Percentiles rank a stretch among this genome's conserved stretches.
Conservation (phyloP, 2,888 invertebrate species). For the Dioctria linearis region DNA sequence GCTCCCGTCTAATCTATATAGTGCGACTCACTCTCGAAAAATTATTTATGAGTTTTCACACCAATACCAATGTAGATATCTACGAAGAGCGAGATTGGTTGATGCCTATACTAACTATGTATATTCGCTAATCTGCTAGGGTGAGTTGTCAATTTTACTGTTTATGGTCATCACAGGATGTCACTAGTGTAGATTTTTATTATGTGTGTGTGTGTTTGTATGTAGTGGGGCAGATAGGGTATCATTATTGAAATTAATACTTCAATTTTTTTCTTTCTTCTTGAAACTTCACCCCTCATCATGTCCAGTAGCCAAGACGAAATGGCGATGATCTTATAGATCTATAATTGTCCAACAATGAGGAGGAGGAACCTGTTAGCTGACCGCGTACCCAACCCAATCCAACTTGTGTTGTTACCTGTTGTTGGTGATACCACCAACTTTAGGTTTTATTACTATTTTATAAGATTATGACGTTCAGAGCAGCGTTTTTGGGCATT, state of each 20-base stretch:
- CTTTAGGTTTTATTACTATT: conserved; percentile 29
- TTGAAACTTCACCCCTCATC: conserved; percentile 40
- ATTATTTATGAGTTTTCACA: conserved; percentile 48
- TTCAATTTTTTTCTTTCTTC: conserved; percentile 8
- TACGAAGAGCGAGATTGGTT: conserved; percentile 17
- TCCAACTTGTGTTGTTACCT: neutral
- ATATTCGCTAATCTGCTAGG: neutral
- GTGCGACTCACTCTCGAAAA: neutral
- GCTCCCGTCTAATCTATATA: no score
- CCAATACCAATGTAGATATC: conserved; percentile 22
- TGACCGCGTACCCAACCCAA: conserved; percentile 9
- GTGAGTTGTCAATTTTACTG: conserved; percentile 13
- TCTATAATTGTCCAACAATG: conserved; percentile 35
- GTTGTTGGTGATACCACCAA: neutral
- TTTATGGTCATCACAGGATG: conserved; percentile 27
- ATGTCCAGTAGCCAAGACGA: neutral
- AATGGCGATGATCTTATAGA: conserved; percentile 9
- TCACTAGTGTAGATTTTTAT: conserved; percentile 8
- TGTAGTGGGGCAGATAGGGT: neutral
- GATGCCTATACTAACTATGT: conserved; percentile 30
- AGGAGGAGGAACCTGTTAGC: conserved; percentile 50
- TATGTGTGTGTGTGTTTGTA: conserved; percentile 9
- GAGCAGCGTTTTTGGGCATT: conserved; percentile 35
- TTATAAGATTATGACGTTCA: conserved; percentile 24
- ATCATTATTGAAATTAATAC: neutral